A percentile compares a stretch with the other conserved stretches of the same genome.
These are phyloP conservation scores for Notospermus geniculatus DNA, from an alignment of 1,140 invertebrate species.

Conservation along the genomic window DNA sequence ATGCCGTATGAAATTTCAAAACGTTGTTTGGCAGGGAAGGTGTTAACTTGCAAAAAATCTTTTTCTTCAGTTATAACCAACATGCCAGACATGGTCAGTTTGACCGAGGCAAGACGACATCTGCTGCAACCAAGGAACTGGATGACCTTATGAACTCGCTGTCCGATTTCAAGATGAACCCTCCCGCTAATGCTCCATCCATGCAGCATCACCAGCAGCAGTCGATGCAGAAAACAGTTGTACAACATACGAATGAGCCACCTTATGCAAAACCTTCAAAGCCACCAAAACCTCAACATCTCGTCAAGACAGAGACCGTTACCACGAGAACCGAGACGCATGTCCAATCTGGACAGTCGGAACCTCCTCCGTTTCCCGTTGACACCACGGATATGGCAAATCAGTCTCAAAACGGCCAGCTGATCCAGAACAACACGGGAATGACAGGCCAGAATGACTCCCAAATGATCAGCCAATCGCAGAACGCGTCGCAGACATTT, in stretches of 20 bases:
- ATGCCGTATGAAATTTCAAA: no score
- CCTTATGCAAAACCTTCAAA: background rate
- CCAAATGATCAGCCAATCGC: background rate
- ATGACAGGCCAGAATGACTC: no score
- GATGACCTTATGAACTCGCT: slow-evolving; percentile 96
- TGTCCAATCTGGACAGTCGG: slow-evolving; percentile 66
- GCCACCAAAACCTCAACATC: background rate
- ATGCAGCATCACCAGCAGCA: no score
- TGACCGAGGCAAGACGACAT: slow-evolving; percentile 24
- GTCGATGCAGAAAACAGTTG: slow-evolving; percentile 9
- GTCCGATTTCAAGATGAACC: slow-evolving; percentile 86
- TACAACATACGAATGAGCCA: background rate
- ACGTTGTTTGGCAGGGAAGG: no score
- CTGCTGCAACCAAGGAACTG: slow-evolving; percentile 83
- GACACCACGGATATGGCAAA: slow-evolving; percentile 51
- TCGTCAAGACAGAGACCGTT: no score
- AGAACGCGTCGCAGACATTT: no score
- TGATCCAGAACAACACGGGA: no score
- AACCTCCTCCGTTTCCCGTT: slow-evolving; percentile 23
- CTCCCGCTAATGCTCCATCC: no score
- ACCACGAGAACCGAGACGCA: no score
- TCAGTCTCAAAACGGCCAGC: no score
- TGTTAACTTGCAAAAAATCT: no score
- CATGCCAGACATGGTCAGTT: background rate
- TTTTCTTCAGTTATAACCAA: no score